Conservation (phyloP, 2,888 invertebrate species). For the Pteria penguin region DNA sequence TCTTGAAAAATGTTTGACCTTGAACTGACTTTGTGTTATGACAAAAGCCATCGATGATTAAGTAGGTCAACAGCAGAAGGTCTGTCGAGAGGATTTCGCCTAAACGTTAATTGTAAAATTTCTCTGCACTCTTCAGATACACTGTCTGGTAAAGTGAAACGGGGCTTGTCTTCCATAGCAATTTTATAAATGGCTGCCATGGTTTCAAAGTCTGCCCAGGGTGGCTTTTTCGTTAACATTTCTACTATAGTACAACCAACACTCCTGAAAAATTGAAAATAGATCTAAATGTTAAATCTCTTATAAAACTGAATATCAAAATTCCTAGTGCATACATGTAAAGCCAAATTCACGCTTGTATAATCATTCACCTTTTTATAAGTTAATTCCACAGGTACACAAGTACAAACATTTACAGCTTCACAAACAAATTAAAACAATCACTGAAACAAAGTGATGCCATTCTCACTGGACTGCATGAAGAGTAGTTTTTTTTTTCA, state of each 20-base stretch:
- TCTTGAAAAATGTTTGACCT: not conserved
- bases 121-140: slow-evolving; percentile 66
- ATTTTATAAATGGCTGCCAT: slow-evolving; percentile 81
- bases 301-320: too few species aligned
- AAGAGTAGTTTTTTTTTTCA: too few species aligned
- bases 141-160: slow-evolving; percentile 73
- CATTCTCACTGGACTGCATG: too few species aligned
- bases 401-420: too few species aligned
- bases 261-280: slow-evolving; percentile 74
- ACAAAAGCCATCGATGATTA: slow-evolving; percentile 49
- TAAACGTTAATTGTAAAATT: slow-evolving; percentile 74
- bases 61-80: slow-evolving; percentile 75
- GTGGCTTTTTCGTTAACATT: slow-evolving; percentile 79
- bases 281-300: too few species aligned
- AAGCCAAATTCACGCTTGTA: too few species aligned
- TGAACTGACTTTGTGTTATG: not conserved
- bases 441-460: too few species aligned
- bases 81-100: slow-evolving; percentile 66
- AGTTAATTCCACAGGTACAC: too few species aligned
- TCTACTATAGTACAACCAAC: slow-evolving; percentile 80
- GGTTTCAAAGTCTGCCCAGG: slow-evolving; percentile 78
- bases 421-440: too few species aligned
- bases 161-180: slow-evolving; percentile 75
- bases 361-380: too few species aligned
- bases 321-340: too few species aligned